These are phyloP conservation scores for Takifugu bimaculatus DNA, from an alignment of 2,113 vertebrate species.

Conservation along the genomic window DNA sequence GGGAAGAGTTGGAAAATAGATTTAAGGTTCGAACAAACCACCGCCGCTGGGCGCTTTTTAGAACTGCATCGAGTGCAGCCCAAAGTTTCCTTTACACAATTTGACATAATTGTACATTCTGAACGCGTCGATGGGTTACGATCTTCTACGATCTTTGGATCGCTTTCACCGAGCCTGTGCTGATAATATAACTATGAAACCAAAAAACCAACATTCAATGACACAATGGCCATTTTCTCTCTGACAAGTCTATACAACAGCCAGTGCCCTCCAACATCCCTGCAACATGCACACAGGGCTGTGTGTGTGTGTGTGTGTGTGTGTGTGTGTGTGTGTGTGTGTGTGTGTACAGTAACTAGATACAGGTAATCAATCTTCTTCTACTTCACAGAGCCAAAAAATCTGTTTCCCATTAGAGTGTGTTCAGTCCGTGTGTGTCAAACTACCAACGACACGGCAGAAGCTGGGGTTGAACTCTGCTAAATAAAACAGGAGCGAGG, in stretches of 20 bases:
- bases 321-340: too few species aligned
- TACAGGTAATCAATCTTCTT: constrained; percentile 78
- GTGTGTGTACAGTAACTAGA: constrained; percentile 75
- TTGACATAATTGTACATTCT: background rate
- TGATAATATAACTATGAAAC: background rate
- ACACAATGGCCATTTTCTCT: constrained; percentile 13
- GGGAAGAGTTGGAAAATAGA: background rate
- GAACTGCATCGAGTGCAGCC: background rate
- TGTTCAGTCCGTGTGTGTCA: constrained; percentile 25
- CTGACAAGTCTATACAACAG: constrained; percentile 53
- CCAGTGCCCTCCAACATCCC: constrained; percentile 42
- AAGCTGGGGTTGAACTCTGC: constrained; percentile 25
- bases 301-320: constrained; percentile 30
- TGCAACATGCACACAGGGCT: background rate
- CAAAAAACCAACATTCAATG: background rate
- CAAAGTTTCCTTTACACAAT: too few species aligned
- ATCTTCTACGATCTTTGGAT: too few species aligned
- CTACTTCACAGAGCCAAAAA: constrained; percentile 63
- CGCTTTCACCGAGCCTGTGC: too few species aligned
- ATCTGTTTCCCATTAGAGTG: constrained; percentile 74
- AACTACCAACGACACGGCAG: constrained; percentile 50
- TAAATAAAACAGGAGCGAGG: constrained; percentile 4
- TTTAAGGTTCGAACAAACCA: background rate
- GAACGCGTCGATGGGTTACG: too few species aligned
- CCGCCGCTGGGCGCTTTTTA: background rate